A percentile compares a stretch with the other conserved stretches of the same genome.
These are phyloP conservation scores for Apoda limacodes DNA, from an alignment of 2,888 invertebrate genomes.

Conservation along the genomic window DNA sequence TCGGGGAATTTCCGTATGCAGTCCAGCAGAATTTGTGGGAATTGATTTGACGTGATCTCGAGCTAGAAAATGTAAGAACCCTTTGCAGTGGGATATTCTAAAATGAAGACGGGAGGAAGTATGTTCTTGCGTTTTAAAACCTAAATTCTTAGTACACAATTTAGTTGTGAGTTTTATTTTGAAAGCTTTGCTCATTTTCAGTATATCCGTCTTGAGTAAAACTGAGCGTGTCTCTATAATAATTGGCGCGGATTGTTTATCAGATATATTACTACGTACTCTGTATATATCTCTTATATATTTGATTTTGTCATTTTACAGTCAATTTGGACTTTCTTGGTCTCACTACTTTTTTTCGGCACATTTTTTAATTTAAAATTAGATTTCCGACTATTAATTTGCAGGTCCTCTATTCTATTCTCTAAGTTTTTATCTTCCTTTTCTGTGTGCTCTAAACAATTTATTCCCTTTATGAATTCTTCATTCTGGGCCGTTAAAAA, in stretches of 20 bases:
- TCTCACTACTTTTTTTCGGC: neutral
- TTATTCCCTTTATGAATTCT: too few relatives aligned
- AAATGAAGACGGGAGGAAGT: constrained; percentile 5
- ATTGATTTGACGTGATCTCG: neutral
- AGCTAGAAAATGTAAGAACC: constrained; percentile 5
- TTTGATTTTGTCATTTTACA: constrained; percentile 1
- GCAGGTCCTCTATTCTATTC: neutral
- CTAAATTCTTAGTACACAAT: constrained; percentile 15
- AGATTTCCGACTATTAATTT: neutral
- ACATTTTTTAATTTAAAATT: neutral
- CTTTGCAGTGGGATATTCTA: constrained; percentile 7
- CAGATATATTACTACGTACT: neutral
- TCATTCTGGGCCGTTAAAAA: too few relatives aligned
- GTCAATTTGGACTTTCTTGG: neutral
- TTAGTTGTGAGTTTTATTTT: constrained; percentile 16
- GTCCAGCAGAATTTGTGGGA: constrained; percentile 11
- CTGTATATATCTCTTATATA: constrained; percentile 3
- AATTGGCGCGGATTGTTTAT: constrained; percentile 8
- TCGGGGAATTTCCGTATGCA: constrained; percentile 9
- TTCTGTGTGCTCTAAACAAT: too few relatives aligned
- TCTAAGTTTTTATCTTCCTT: too few relatives aligned
- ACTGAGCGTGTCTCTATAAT: constrained; percentile 18
- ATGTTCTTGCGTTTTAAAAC: constrained; percentile 5
- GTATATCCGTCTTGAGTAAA: constrained; percentile 10
- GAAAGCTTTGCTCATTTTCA: constrained; percentile 15